Conservation (phyloP, 2,797 vertebrate genomes). For the Dendrocincla tyrannina region DNA sequence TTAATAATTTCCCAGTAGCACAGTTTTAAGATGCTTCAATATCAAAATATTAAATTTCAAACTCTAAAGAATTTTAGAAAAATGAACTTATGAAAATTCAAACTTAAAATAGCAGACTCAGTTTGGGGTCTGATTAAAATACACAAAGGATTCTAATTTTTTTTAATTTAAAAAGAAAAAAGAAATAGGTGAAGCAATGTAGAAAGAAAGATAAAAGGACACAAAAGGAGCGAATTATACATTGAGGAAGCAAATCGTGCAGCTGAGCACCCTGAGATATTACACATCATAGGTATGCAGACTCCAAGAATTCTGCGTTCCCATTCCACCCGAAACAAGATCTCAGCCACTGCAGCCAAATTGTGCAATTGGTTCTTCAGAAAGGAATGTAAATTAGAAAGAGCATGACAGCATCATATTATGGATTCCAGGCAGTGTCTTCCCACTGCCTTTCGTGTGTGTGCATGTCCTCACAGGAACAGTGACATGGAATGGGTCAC, state of each 20-base stretch:
- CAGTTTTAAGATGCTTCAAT: background rate
- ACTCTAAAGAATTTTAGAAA: background rate
- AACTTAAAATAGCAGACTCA: background rate
- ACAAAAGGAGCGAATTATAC: background rate
- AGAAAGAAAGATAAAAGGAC: background rate
- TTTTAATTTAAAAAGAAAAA: background rate
- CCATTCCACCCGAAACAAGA: background rate
- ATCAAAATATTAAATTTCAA: background rate
- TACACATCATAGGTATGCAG: background rate
- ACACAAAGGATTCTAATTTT: background rate
- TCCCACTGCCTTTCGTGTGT: rapidly evolving
- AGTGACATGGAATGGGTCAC: background rate
- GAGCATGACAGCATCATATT: background rate
- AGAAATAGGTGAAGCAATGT: rapidly evolving
- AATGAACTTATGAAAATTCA: rapidly evolving
- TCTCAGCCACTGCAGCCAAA: background rate
- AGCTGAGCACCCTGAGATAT: background rate
- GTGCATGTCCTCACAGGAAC: background rate
- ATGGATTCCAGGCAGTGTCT: background rate
- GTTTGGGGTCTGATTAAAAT: background rate
- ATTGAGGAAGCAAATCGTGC: background rate
- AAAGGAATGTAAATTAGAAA: background rate
- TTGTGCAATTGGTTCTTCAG: background rate
- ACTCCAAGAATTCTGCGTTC: background rate
- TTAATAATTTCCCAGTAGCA: background rate